phyloP scores from a whole-genome alignment of 2,888 invertebrate genomes.

The Drosophila recens region DNA sequence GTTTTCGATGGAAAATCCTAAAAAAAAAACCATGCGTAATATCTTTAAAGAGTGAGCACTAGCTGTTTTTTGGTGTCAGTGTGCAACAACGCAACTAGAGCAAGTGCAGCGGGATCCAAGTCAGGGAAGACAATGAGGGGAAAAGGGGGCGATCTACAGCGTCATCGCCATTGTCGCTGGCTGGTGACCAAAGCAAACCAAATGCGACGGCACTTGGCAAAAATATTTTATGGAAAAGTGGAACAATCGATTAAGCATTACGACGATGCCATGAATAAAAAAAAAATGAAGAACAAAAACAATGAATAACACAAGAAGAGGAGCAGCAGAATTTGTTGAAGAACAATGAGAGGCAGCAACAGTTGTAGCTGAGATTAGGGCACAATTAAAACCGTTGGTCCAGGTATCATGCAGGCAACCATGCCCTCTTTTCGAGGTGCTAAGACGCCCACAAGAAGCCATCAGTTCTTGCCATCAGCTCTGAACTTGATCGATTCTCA shows the following conservation, averaged over 20 bases:
- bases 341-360: slow-evolving; percentile 8
- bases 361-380: slow-evolving; percentile 17
- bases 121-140: neutral
- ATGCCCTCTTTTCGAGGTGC: neutral
- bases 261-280: slow-evolving; percentile 56
- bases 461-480: no score
- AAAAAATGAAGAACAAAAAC: slow-evolving; percentile 14
- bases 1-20: neutral
- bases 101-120: slow-evolving; percentile 41
- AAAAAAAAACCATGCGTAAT: neutral
- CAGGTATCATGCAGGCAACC: neutral
- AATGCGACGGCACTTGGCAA: slow-evolving; percentile 78
- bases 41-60: neutral
- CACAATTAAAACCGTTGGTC: neutral
- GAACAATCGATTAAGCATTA: slow-evolving; percentile 82
- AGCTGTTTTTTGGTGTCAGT: slow-evolving; percentile 24
- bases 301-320: neutral
- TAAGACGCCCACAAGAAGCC: neutral
- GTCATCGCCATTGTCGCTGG: slow-evolving; percentile 34
- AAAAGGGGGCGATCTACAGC: slow-evolving; percentile 3
- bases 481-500: slow-evolving; percentile 37
- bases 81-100: slow-evolving; percentile 54
- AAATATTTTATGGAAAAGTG: slow-evolving; percentile 84
- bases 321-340: neutral
- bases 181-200: slow-evolving; percentile 47